phyloP scores from a whole-genome alignment of 2,113 vertebrate genomes.

The Lycocorax pyrrhopterus region DNA sequence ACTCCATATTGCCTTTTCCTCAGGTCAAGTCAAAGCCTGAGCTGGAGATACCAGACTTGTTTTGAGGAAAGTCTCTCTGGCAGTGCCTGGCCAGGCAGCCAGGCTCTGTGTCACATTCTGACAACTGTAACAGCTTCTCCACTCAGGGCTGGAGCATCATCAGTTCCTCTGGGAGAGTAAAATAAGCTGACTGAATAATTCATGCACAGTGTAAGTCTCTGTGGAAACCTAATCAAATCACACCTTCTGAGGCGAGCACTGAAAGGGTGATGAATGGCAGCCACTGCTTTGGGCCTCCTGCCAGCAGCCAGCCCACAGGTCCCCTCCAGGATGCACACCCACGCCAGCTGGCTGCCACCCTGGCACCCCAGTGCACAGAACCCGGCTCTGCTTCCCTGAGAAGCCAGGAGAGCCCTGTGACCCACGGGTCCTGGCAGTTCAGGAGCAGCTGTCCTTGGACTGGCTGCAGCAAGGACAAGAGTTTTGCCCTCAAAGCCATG shows the following conservation, averaged over 20 bases:
- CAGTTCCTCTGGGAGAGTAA: background rate
- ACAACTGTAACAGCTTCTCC: background rate
- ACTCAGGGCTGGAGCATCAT: background rate
- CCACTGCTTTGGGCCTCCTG: background rate
- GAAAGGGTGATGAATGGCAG: background rate
- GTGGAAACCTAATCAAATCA: conserved; percentile 1
- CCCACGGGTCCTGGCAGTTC: background rate
- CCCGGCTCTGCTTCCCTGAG: background rate
- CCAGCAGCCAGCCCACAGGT: background rate
- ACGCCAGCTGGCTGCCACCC: rapidly evolving
- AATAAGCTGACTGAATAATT: conserved; percentile 48
- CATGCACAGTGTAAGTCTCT: background rate
- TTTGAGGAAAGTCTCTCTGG: background rate
- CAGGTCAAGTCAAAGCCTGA: background rate
- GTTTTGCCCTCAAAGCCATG: background rate
- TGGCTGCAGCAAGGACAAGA: background rate
- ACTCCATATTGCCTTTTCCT: background rate
- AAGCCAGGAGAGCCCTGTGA: background rate
- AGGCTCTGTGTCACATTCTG: background rate
- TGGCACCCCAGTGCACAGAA: background rate
- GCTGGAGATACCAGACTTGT: background rate
- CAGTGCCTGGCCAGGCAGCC: background rate
- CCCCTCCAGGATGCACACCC: background rate
- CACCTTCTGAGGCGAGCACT: background rate
- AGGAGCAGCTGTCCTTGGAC: background rate